phyloP scores from a whole-genome alignment of 2,113 vertebrate genomes.

The Actenoides hombroni region DNA sequence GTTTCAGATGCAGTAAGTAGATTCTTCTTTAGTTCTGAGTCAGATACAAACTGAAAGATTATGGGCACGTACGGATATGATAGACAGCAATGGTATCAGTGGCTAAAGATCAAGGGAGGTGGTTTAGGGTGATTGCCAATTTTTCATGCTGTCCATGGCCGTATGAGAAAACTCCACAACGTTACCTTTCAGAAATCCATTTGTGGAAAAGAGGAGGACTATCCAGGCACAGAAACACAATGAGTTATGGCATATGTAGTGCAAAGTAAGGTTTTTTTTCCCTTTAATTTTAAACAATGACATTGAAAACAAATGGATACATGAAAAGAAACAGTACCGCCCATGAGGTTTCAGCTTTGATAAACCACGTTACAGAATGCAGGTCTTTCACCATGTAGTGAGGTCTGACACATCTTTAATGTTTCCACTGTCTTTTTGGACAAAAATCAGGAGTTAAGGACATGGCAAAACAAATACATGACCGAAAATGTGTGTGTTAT shows the following conservation, averaged over 20 bases:
- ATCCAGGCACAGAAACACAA: not conserved
- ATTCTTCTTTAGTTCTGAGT: not conserved
- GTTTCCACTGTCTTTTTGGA: not conserved
- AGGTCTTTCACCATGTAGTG: not conserved
- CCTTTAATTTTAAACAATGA: not conserved
- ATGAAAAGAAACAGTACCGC: not conserved
- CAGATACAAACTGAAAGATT: not conserved
- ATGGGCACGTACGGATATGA: not conserved
- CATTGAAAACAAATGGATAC: not conserved
- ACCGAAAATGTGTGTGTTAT: not conserved
- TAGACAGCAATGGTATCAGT: not conserved
- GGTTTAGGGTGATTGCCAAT: not conserved
- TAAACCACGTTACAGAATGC: not conserved
- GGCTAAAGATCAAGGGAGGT: not conserved
- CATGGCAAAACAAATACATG: not conserved
- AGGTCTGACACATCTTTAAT: not conserved
- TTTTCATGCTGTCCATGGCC: not conserved
- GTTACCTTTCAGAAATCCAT: not conserved
- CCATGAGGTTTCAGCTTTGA: not conserved
- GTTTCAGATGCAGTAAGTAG: not conserved
- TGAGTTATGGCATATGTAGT: not conserved
- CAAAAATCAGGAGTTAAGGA: not conserved
- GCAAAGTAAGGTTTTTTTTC: not conserved
- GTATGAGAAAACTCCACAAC: not conserved
- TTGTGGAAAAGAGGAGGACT: not conserved